Evolutionary conservation across 1,140 invertebrate species (phyloP).

Genomic region (Eueides isabella): DNA sequence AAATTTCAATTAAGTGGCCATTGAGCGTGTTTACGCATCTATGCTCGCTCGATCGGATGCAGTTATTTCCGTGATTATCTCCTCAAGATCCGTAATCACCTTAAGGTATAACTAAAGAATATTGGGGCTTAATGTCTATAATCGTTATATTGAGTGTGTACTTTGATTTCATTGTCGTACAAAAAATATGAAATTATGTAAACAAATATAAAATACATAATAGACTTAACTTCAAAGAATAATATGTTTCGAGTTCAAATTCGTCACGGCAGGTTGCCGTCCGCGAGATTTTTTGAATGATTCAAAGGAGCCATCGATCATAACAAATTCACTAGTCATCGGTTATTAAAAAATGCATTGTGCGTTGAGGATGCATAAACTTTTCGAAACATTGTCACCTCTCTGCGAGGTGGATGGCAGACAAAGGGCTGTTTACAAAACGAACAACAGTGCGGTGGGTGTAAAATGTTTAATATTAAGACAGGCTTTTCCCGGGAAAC

Average conservation of each 20-base stretch:
- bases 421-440: conserved; percentile 71
- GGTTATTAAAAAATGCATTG: conserved; percentile 77
- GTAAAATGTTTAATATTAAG: conserved; percentile 74
- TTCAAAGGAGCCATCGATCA: conserved; percentile 70
- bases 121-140: conserved; percentile 56
- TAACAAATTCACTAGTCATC: conserved; percentile 81
- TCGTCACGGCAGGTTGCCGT: conserved; percentile 50
- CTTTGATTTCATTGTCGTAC: background rate
- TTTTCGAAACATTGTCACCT: conserved; percentile 79
- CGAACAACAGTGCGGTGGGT: conserved; percentile 69
- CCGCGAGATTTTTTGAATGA: conserved; percentile 54
- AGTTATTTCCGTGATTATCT: conserved; percentile 77
- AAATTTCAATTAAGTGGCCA: conserved; percentile 80
- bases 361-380: conserved; percentile 70
- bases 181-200: conserved; percentile 16
- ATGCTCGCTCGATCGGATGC: conserved; percentile 46
- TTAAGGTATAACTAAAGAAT: conserved; percentile 56
- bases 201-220: conserved; percentile 28
- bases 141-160: conserved; percentile 35
- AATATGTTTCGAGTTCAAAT: conserved; percentile 42
- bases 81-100: conserved; percentile 51
- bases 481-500: conserved; percentile 74
- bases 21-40: conserved; percentile 66
- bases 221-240: conserved; percentile 27
- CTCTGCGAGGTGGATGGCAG: conserved; percentile 60